Conservation (phyloP, 2,797 vertebrate species). For the Karalla daura region DNA sequence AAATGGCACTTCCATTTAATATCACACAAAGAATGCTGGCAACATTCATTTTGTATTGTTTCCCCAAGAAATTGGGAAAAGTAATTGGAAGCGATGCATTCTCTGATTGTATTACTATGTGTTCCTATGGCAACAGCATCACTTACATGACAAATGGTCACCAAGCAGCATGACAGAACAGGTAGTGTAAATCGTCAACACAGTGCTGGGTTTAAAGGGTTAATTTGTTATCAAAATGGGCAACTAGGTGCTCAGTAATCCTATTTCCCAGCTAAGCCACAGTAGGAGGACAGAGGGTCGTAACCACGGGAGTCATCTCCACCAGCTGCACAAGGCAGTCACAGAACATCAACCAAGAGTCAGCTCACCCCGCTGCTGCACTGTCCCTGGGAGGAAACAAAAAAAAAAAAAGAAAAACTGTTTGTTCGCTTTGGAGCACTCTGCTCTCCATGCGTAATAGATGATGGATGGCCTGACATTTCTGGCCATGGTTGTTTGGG, state of each 20-base stretch:
- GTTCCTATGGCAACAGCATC: not conserved
- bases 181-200: not conserved
- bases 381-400: constrained; percentile 5
- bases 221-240: constrained; percentile 10
- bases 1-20: not conserved
- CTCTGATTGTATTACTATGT: too few relatives aligned
- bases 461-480: constrained; percentile 78
- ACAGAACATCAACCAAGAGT: constrained; percentile 18
- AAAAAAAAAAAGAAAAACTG: not conserved
- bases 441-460: constrained; percentile 49
- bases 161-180: not conserved
- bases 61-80: not conserved
- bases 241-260: constrained; percentile 13
- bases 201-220: not conserved
- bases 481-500: constrained; percentile 56
- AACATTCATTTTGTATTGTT: not conserved
- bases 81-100: not conserved
- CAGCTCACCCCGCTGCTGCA: constrained; percentile 4
- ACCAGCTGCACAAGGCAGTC: constrained; percentile 9
- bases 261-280: constrained; percentile 15
- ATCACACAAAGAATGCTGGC: too few relatives aligned
- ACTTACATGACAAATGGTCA: not conserved
- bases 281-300: constrained; percentile 14
- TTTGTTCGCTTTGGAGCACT: constrained; percentile 23
- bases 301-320: constrained; percentile 29